phyloP scores from a whole-genome alignment of 2,113 vertebrate species.

The Labeo catla region DNA sequence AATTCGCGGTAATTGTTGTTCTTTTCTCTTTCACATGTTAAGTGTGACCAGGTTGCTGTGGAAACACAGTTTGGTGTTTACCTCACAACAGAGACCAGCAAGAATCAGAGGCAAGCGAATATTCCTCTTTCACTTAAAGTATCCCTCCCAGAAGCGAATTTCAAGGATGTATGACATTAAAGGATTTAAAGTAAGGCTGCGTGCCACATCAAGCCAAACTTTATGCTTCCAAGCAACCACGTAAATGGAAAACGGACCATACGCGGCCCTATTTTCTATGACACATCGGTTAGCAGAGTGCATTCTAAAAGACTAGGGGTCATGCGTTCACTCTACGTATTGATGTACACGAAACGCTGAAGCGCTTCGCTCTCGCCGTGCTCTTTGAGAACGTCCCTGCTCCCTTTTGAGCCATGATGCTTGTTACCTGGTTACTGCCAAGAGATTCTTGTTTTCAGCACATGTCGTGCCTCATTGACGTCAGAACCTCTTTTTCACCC shows the following conservation, averaged over 20 bases:
- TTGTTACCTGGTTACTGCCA: conserved; percentile 78
- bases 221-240: conserved; percentile 33
- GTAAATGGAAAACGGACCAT: conserved; percentile 24
- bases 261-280: neutral
- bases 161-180: neutral
- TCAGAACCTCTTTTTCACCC: conserved; percentile 59
- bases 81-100: conserved; percentile 58
- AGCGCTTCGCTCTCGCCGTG: conserved; percentile 29
- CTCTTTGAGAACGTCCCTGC: conserved; percentile 62
- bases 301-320: conserved; percentile 11
- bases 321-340: neutral
- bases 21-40: conserved; percentile 35
- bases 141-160: neutral
- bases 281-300: conserved; percentile 41
- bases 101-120: conserved; percentile 36
- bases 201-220: neutral
- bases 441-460: conserved; percentile 72
- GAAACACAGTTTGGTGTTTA: conserved; percentile 59
- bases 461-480: conserved; percentile 72
- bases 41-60: conserved; percentile 53
- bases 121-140: conserved; percentile 38
- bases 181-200: conserved; percentile 9
- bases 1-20: conserved; percentile 52
- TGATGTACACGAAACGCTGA: neutral
- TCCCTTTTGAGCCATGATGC: conserved; percentile 56